Percentiles rank a stretch among this genome's conserved stretches.
phyloP scores from a whole-genome alignment of 1,140 invertebrate species.

The Paracyclopina nana region DNA sequence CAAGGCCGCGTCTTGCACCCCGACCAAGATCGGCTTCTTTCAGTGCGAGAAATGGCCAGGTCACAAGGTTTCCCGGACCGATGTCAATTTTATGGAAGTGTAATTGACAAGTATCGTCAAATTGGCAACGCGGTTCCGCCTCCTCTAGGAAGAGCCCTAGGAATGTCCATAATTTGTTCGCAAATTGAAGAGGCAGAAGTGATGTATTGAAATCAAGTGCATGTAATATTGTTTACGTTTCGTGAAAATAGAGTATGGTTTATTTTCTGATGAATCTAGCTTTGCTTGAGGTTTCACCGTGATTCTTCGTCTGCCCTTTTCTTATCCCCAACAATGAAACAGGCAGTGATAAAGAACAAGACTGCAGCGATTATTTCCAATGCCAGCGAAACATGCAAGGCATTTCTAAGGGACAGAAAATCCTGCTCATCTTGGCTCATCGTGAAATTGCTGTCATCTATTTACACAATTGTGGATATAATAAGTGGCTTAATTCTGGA shows the following conservation, averaged over 20 bases:
- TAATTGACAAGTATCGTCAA: slow-evolving; percentile 59
- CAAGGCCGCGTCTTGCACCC: slow-evolving; percentile 64
- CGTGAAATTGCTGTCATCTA: not conserved
- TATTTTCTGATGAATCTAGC: too few species aligned
- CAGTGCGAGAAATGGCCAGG: slow-evolving; percentile 61
- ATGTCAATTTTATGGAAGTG: slow-evolving; percentile 50
- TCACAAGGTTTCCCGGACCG: slow-evolving; percentile 70
- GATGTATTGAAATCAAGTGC: too few species aligned
- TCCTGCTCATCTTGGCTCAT: slow-evolving; percentile 2
- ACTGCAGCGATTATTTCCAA: slow-evolving; percentile 69
- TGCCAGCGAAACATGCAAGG: slow-evolving; percentile 72
- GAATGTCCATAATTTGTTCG: too few species aligned
- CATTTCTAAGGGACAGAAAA: slow-evolving; percentile 47
- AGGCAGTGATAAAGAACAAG: slow-evolving; percentile 70
- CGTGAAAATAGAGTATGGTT: too few species aligned
- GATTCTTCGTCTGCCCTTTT: too few species aligned
- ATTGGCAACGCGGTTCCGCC: slow-evolving; percentile 76
- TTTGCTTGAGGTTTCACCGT: too few species aligned
- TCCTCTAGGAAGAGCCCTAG: slow-evolving; percentile 50
- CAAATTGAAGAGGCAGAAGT: too few species aligned
- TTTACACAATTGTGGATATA: too few species aligned
- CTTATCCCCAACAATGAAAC: slow-evolving; percentile 66
- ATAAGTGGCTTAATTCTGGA: too few species aligned
- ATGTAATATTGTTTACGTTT: too few species aligned
- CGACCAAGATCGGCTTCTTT: slow-evolving; percentile 54